Conservation (phyloP, 2,888 invertebrate species). For the Zaprionus obscuricornis region DNA sequence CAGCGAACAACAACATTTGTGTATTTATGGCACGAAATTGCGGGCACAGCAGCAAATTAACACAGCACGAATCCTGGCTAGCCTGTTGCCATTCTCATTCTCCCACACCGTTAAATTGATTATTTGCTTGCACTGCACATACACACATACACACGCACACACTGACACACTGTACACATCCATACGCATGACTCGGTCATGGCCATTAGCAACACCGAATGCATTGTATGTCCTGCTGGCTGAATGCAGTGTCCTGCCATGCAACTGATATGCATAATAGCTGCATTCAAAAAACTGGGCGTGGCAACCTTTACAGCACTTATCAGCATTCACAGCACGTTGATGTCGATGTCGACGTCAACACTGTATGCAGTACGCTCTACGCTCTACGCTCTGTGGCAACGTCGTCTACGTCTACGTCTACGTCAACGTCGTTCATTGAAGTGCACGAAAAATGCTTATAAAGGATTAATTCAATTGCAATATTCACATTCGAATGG, state of each 20-base stretch:
- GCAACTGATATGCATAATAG: slow-evolving; percentile 51
- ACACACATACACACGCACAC: slow-evolving; percentile 6
- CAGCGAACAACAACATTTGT: slow-evolving; percentile 36
- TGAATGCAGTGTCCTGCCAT: slow-evolving; percentile 7
- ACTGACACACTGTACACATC: too few species aligned
- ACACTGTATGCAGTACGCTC: background rate
- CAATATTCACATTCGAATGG: slow-evolving; percentile 56
- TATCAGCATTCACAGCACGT: slow-evolving; percentile 71
- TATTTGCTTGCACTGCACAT: slow-evolving; percentile 55
- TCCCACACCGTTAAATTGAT: slow-evolving; percentile 66
- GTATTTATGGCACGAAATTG: slow-evolving; percentile 72
- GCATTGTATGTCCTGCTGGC: slow-evolving; percentile 17
- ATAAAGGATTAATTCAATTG: slow-evolving; percentile 79
- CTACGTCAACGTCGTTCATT: slow-evolving; percentile 41
- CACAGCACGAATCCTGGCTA: slow-evolving; percentile 60
- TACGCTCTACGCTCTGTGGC: background rate
- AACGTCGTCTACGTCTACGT: background rate
- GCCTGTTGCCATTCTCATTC: slow-evolving; percentile 61
- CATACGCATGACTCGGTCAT: slow-evolving; percentile 45
- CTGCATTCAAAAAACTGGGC: slow-evolving; percentile 44
- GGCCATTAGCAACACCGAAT: slow-evolving; percentile 42
- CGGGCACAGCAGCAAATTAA: slow-evolving; percentile 75
- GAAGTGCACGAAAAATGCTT: slow-evolving; percentile 74
- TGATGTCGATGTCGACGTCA: slow-evolving; percentile 50
- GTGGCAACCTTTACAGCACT: slow-evolving; percentile 64